Percentiles rank a stretch among this genome's conserved stretches.
phyloP scores from a whole-genome alignment of 2,113 vertebrate species.

The Miniopterus natalensis region DNA sequence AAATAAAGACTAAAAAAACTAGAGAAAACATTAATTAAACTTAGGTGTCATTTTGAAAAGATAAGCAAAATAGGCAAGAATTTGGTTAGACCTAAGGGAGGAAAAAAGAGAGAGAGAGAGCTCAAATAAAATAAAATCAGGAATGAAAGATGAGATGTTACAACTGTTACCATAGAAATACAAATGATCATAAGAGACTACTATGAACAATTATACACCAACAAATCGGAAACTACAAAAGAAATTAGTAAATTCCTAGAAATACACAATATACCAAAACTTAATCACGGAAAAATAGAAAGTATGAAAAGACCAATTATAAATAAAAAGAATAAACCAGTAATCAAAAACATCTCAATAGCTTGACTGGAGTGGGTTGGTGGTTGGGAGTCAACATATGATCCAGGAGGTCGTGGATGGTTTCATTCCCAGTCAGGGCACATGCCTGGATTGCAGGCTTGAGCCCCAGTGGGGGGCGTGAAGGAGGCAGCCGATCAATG shows the following conservation, averaged over 20 bases:
- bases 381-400: too few relatives aligned
- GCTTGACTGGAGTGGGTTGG: too few relatives aligned
- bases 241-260: not conserved
- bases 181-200: not conserved
- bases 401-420: too few relatives aligned
- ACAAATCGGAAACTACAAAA: not conserved
- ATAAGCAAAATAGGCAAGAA: not conserved
- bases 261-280: not conserved
- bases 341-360: not conserved
- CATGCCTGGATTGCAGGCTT: too few relatives aligned
- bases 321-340: not conserved
- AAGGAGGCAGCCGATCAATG: too few relatives aligned
- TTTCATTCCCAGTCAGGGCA: too few relatives aligned
- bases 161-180: not conserved
- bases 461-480: too few relatives aligned
- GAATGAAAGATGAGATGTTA: not conserved
- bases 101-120: not conserved
- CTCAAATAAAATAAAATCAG: not conserved
- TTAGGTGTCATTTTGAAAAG: not conserved
- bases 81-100: not conserved
- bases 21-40: not conserved
- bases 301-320: not conserved
- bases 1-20: not conserved
- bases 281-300: not conserved
- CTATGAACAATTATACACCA: not conserved